Evolutionary conservation across 2,113 vertebrate genomes (phyloP), one percentile per base, ranked within the genome.

Genomic region (Anolis sagrei): DNA sequence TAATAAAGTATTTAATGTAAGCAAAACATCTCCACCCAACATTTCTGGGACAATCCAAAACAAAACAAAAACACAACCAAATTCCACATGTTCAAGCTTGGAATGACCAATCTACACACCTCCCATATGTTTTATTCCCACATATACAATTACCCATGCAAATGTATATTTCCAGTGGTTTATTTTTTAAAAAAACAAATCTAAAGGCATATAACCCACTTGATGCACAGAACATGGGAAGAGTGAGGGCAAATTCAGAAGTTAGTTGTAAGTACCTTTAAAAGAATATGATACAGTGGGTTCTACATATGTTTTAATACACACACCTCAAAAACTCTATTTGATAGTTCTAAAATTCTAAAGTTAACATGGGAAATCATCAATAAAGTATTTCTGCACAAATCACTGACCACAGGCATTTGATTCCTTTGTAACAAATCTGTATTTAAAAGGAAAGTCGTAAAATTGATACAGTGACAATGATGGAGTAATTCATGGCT

Each of bases 371-470:
- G 39, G 78, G 83, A 93, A 92, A 25, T 64, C 83, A 89, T 83
- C 77, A 91, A 90, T 91, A 91, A 92, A 92, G 90, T 90, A 83
- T 92, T 93, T 92, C 89, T 86, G 61, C 88, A 36, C 89, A 94
- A 93, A 88, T 95, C 87, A 87, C 86, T 91, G 90, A 75, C 92
- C 87, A 64, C 88, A 94, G 93, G 93, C 94, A 94, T 94, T 95
- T 95, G 91, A 90, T 91, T 89, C 83, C 76, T 85, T 94, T 74
- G 77, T 91, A 94, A 94, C 82, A 72, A 93, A 95, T 93, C 91
- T 91, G 69, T 92, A 92, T 91, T 94, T 95, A 95, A 95, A 64
- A 93, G 29, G 77, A 90, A 93, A 95, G 85, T 92, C 89, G 85
- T 91, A 91, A 93, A 94, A 94, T 58, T 92, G 86, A 94, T 94